Percentiles rank a stretch among this genome's conserved stretches.
Evolutionary conservation across 35 echinoderm and acorn worm genomes (phyloP).

Genomic region (Heliocidaris erythrogramma): DNA sequence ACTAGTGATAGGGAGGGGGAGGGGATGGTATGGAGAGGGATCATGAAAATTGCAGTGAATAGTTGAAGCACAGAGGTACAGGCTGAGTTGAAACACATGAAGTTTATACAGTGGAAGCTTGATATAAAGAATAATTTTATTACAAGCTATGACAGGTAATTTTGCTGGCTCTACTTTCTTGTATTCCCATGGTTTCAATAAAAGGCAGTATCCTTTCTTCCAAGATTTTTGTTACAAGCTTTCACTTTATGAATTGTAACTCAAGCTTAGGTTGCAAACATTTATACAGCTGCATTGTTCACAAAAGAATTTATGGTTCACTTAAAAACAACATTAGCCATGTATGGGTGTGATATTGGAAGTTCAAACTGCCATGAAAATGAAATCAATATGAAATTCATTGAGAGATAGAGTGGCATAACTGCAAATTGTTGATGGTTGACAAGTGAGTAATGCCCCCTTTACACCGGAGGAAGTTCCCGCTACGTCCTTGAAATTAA

Average conservation of each 20-base stretch:
- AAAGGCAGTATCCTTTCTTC: no score
- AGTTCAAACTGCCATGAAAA: background rate
- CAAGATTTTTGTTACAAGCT: no score
- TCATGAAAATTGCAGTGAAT: background rate
- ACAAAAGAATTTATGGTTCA: background rate
- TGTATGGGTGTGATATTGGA: background rate
- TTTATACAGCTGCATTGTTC: background rate
- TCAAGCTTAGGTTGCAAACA: background rate
- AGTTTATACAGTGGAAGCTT: no score
- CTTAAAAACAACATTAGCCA: no score
- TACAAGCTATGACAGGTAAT: no score
- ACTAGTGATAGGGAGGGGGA: constrained; percentile 39
- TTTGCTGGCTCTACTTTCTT: no score
- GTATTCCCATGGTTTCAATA: no score
- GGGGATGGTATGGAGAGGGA: background rate
- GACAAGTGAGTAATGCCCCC: background rate
- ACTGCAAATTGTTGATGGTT: background rate
- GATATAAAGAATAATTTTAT: no score
- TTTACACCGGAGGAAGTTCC: no score
- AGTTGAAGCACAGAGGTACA: background rate
- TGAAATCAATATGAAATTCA: background rate
- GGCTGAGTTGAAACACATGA: no score
- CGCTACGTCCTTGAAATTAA: no score
- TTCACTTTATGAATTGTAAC: background rate
- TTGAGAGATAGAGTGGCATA: background rate